Conservation (phyloP, 2,888 invertebrate genomes). For the Cheilosia pagana region DNA sequence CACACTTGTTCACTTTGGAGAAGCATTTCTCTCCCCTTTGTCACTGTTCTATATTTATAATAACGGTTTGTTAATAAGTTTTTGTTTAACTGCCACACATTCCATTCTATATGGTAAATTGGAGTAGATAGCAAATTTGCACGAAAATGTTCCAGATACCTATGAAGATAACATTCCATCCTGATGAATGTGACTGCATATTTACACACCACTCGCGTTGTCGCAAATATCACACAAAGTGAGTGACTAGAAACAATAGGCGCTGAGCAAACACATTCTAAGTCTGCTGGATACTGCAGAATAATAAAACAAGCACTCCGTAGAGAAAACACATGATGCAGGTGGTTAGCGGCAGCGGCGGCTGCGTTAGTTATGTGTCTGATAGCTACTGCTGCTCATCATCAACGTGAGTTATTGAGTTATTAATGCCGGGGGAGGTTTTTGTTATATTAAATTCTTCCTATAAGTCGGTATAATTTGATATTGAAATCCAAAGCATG, state of each 20-base stretch:
- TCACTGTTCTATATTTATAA: constrained; percentile 31
- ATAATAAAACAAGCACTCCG: constrained; percentile 24
- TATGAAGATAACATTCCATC: constrained; percentile 65
- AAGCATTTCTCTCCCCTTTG: too few species aligned
- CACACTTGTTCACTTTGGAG: too few species aligned
- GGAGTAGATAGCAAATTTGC: constrained; percentile 50
- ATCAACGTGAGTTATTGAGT: constrained; percentile 46
- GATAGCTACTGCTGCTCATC: constrained; percentile 31
- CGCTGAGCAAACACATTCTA: constrained; percentile 48
- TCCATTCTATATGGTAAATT: constrained; percentile 32
- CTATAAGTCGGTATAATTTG: constrained; percentile 4
- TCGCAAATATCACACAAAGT: constrained; percentile 43
- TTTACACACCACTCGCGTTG: constrained; percentile 45
- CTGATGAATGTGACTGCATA: constrained; percentile 43
- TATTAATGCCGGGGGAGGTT: constrained; percentile 44
- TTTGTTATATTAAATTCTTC: constrained; percentile 23
- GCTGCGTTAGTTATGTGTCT: constrained; percentile 30
- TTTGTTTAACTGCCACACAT: constrained; percentile 14
- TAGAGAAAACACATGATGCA: constrained; percentile 43
- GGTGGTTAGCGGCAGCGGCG: constrained; percentile 28
- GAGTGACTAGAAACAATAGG: constrained; percentile 60
- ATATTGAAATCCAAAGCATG: constrained; percentile 21
- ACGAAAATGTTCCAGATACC: constrained; percentile 54
- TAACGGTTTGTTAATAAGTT: constrained; percentile 1
- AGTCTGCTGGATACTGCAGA: constrained; percentile 34